Base-by-base conservation (phyloP, 92 coral and sea anemone genomes). In the Umimayanthus kanabou region DNA sequence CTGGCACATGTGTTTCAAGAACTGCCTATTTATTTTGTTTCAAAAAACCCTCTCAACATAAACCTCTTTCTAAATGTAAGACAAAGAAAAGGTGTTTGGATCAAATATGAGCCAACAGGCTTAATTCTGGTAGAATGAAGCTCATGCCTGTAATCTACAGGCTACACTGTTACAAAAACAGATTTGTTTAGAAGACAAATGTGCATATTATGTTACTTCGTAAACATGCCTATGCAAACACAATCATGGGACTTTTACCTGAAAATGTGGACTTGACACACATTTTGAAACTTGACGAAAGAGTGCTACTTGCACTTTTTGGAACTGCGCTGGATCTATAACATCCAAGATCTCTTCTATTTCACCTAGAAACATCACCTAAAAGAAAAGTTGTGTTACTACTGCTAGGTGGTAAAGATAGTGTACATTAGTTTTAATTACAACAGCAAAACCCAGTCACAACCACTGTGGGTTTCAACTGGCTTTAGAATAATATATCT, bases 331-430 rank as follows among this genome's bases (percentile, higher is more conserved):
- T n/a, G 99, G 99, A 82, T 96, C 99, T 92, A 96, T 96, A 55
- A 96, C 99, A 88, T 96, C 98, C 91, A 96, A 91, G 79, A 96
- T 96, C 91, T 96, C 98, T 86, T 96, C 98, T 90, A 96, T 96
- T 92, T 96, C 98, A 76, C 98, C 98, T 89, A 96, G 91, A 87
- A 95, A 96, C 98, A 96, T 96, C 84, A 96, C 98, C 98, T 96
- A 89, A 1, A 80, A 88, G 73, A 7, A 49, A 4, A 29, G 9
- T 6, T 57, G 9, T 53, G 9, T 66, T 66, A 25, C 28, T 20
- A 5, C 20, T 22, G 72, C 70, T 9, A 15, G 13, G 5, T 16
- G 70, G 45, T 53, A 53, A 33, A 33, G 37, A 33, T 33, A 0
- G 37, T 33, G 37, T 33, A 33, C 37, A 33, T 33, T 33, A 33